phyloP scores from a whole-genome alignment of 2,113 vertebrate species.

The Penelope pileata region DNA sequence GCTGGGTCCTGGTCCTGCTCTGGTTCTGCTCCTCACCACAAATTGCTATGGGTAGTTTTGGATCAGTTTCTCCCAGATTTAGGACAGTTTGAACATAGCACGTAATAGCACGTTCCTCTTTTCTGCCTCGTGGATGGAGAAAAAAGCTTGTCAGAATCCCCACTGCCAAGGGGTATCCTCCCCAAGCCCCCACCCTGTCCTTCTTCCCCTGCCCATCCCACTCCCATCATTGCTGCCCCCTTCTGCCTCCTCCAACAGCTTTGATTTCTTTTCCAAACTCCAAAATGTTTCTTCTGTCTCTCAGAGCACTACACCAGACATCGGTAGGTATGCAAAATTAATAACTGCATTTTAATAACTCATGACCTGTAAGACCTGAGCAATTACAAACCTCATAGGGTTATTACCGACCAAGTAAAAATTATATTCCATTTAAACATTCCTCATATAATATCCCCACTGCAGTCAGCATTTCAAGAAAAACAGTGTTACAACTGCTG shows the following conservation, averaged over 20 bases:
- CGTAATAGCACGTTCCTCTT: neutral
- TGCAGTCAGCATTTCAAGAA: constrained; percentile 53
- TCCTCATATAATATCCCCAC: constrained; percentile 57
- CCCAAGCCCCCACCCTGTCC: neutral
- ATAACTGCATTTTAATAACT: constrained; percentile 57
- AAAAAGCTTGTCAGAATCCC: neutral
- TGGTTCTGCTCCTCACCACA: neutral
- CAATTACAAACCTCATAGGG: neutral
- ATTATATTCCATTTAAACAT: constrained; percentile 54
- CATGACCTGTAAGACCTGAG: neutral
- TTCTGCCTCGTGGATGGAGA: neutral
- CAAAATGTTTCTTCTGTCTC: neutral
- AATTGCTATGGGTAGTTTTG: neutral
- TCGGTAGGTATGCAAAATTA: constrained; percentile 21
- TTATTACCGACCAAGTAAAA: constrained; percentile 21
- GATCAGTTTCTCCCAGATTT: neutral
- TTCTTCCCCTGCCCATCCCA: neutral
- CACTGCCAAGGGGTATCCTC: neutral
- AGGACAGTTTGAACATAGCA: neutral
- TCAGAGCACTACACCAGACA: neutral
- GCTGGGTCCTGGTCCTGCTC: neutral
- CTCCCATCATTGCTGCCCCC: neutral
- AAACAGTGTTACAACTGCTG: constrained; percentile 39
- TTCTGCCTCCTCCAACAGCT: neutral
- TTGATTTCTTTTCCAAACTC: neutral